phyloP scores from a whole-genome alignment of 1,140 invertebrate genomes.

The Eufriesea mexicana region DNA sequence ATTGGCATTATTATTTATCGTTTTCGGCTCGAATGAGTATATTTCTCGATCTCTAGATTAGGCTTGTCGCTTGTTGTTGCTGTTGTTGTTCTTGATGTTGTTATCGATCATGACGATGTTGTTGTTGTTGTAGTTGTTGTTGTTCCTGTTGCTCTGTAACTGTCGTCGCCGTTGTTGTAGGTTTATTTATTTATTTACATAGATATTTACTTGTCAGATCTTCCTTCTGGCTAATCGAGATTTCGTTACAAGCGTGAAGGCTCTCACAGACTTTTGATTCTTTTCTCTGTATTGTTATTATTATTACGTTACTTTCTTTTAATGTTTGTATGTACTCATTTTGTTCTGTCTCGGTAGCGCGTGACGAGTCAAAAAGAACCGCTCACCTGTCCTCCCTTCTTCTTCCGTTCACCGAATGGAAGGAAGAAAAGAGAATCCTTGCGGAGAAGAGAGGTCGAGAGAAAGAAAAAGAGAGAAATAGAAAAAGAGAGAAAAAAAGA shows the following conservation, averaged over 20 bases:
- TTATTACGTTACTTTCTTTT: slow-evolving; percentile 2
- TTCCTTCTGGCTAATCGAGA: slow-evolving; percentile 52
- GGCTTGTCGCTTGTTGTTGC: slow-evolving; percentile 64
- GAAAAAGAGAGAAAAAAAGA: slow-evolving; percentile 35
- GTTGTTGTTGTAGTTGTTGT: slow-evolving; percentile 62
- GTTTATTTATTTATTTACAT: slow-evolving; percentile 51
- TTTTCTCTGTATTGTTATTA: slow-evolving; percentile 8
- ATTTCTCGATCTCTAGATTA: slow-evolving; percentile 35
- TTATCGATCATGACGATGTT: slow-evolving; percentile 68
- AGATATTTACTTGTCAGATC: slow-evolving; percentile 36
- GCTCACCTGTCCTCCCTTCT: neutral
- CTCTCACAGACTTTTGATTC: slow-evolving; percentile 16
- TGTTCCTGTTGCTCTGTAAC: slow-evolving; percentile 64
- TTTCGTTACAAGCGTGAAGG: slow-evolving; percentile 34
- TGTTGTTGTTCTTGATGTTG: slow-evolving; percentile 71
- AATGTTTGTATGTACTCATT: slow-evolving; percentile 27
- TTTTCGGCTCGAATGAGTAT: slow-evolving; percentile 3
- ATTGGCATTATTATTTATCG: neutral
- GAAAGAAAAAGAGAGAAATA: slow-evolving; percentile 32
- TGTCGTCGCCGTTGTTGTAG: slow-evolving; percentile 63
- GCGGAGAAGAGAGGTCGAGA: slow-evolving; percentile 1
- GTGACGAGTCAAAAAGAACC: slow-evolving; percentile 29
- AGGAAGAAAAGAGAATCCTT: neutral
- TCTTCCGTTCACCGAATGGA: neutral
- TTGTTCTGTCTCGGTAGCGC: slow-evolving; percentile 30